Evolutionary conservation across 2,888 invertebrate genomes (phyloP).

Genomic region (Pecten maximus): DNA sequence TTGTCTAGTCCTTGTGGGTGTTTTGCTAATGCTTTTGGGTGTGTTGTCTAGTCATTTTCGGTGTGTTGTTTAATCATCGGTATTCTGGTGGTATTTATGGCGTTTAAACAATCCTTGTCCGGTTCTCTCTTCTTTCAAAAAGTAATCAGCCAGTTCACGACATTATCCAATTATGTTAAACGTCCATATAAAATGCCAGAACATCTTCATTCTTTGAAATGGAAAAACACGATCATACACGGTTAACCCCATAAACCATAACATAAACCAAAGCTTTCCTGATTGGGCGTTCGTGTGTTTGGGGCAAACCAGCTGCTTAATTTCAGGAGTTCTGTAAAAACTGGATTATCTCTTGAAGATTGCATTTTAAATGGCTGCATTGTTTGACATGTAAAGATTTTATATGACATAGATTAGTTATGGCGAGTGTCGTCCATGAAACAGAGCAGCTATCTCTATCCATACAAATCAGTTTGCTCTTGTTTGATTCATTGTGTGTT

Average conservation of each 20-base stretch:
- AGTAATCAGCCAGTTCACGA: background rate
- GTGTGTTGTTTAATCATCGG: background rate
- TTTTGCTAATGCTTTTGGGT: too few relatives aligned
- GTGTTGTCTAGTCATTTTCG: background rate
- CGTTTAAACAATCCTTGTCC: background rate
- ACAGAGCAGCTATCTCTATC: too few relatives aligned
- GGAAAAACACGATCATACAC: background rate
- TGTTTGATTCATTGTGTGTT: too few relatives aligned
- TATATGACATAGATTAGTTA: too few relatives aligned
- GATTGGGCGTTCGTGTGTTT: background rate
- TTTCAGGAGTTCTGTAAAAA: background rate
- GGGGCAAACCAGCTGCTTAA: background rate
- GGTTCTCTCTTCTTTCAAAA: background rate
- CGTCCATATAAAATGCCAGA: slow-evolving; percentile 2
- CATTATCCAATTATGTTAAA: slow-evolving; percentile 11
- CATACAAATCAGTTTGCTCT: too few relatives aligned
- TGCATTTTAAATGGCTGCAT: too few relatives aligned
- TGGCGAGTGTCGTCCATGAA: too few relatives aligned
- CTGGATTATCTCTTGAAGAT: background rate
- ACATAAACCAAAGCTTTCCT: background rate
- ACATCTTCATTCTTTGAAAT: slow-evolving; percentile 16
- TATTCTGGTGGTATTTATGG: background rate
- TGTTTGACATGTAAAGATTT: too few relatives aligned
- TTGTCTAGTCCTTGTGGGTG: too few relatives aligned
- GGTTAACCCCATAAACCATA: background rate